phyloP scores from a whole-genome alignment of 2,113 vertebrate genomes.

The Benitochromis conjunctus region DNA sequence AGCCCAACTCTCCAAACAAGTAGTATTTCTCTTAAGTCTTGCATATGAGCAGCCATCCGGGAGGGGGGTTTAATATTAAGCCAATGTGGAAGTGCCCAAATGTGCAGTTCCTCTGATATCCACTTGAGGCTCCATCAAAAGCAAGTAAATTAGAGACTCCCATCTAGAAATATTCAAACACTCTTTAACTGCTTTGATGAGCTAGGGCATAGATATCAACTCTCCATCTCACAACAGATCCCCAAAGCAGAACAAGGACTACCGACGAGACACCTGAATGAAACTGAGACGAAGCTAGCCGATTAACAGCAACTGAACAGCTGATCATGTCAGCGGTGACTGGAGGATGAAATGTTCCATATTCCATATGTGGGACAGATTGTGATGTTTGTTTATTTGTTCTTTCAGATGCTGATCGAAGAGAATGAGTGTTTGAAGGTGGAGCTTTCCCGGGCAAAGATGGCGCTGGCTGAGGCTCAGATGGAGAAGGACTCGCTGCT shows the following conservation, averaged over 20 bases:
- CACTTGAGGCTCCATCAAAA: not conserved
- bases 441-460: slow-evolving; percentile 90
- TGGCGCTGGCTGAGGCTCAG: slow-evolving; percentile 90
- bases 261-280: not conserved
- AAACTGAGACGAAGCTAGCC: not conserved
- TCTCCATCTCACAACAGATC: too few relatives aligned
- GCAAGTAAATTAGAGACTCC: too few relatives aligned
- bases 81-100: not conserved
- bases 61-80: not conserved
- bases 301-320: not conserved
- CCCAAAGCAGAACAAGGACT: too few relatives aligned
- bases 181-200: not conserved
- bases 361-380: not conserved
- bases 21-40: not conserved
- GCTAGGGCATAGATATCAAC: not conserved
- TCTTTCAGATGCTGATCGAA: slow-evolving; percentile 79
- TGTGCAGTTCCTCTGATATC: not conserved
- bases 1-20: not conserved
- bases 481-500: slow-evolving; percentile 91
- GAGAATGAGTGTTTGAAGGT: slow-evolving; percentile 95
- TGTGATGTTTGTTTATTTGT: not conserved
- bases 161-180: not conserved
- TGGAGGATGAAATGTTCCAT: not conserved
- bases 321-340: not conserved
- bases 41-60: too few relatives aligned